Conservation (phyloP, 2,113 vertebrate genomes). For the Bos javanicus region DNA sequence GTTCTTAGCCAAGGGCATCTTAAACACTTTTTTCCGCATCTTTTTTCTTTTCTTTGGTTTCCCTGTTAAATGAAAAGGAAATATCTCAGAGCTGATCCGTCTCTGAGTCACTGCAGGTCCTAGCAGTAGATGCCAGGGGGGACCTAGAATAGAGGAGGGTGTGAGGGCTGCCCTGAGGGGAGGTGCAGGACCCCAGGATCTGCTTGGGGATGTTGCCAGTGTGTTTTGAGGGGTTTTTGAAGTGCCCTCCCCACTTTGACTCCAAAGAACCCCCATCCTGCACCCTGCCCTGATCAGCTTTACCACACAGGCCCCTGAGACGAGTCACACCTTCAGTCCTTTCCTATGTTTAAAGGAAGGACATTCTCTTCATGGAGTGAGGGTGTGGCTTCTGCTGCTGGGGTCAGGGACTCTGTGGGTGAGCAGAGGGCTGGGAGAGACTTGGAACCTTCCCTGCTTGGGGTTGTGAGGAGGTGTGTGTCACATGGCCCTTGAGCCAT, state of each 20-base stretch:
- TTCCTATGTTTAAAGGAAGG: background rate
- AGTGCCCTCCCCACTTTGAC: background rate
- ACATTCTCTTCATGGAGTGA: background rate
- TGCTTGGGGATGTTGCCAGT: background rate
- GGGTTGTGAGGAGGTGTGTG: background rate
- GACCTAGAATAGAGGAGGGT: background rate
- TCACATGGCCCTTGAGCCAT: background rate
- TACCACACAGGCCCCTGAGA: too few relatives aligned
- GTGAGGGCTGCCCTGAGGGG: background rate
- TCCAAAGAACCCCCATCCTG: background rate
- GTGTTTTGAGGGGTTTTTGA: background rate
- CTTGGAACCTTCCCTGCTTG: background rate
- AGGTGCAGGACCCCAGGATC: fast-evolving
- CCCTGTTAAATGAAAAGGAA: background rate
- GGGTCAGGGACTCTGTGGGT: background rate
- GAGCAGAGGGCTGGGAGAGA: background rate
- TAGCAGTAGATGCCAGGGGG: background rate
- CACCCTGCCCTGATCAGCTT: fast-evolving
- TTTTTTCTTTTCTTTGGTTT: background rate
- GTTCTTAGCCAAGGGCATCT: background rate
- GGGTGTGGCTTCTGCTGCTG: background rate
- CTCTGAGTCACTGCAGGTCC: background rate
- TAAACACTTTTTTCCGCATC: background rate
- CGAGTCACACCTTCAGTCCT: background rate
- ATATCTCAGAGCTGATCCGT: background rate